Evolutionary conservation across 1,140 invertebrate species (phyloP).

Genomic region (Colletes gigas): DNA sequence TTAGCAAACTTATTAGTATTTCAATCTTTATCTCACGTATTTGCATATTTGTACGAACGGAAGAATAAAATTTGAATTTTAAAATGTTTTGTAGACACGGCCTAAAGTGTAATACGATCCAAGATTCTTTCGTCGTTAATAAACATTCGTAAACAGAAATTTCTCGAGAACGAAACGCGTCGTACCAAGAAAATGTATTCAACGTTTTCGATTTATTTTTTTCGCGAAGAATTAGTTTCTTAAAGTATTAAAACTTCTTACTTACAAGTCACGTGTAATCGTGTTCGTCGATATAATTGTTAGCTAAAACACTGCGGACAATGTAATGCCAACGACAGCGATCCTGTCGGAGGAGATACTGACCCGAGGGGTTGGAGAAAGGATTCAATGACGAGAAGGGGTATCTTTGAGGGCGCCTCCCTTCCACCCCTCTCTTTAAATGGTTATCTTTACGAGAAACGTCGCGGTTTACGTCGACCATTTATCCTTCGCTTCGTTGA

Average conservation of each 20-base stretch:
- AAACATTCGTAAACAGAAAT: no score
- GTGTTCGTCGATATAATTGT: slow-evolving; percentile 55
- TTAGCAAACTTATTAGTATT: no score
- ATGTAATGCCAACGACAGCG: slow-evolving; percentile 44
- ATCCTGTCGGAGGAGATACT: background rate
- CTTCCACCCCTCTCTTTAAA: background rate
- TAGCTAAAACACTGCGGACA: slow-evolving; percentile 17
- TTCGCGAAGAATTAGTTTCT: background rate
- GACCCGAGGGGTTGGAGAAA: slow-evolving; percentile 3
- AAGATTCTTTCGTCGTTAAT: background rate
- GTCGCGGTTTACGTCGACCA: slow-evolving; percentile 23
- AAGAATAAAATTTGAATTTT: no score
- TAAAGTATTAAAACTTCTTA: no score
- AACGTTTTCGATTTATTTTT: background rate
- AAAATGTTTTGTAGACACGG: no score
- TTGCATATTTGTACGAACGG: no score
- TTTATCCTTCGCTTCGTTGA: slow-evolving; percentile 47
- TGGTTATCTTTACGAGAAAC: slow-evolving; percentile 60
- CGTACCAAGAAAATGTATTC: no score
- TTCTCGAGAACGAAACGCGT: no score
- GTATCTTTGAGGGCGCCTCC: slow-evolving; percentile 23
- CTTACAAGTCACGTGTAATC: slow-evolving; percentile 3
- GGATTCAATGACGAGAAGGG: slow-evolving; percentile 31
- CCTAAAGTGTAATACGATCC: no score
- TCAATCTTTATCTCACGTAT: no score